Base-by-base conservation (phyloP, 2,113 vertebrate genomes). In the Neogobius melanostomus region DNA sequence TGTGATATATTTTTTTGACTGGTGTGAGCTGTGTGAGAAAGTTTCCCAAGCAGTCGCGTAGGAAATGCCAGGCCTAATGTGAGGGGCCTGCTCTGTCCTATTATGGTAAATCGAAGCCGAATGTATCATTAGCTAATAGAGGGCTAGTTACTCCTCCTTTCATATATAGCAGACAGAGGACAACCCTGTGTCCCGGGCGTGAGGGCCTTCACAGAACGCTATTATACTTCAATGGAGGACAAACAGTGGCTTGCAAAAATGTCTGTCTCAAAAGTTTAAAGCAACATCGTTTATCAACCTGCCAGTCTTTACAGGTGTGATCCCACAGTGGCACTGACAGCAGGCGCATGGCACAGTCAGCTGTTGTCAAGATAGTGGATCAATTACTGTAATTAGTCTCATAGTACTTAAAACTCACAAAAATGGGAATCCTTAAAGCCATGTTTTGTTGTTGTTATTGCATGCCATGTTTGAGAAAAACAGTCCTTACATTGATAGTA, bases 221-320 rank as follows among this genome's bases (percentile, higher is more conserved):
- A 75, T 94, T 93, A 92, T 81, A 80, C 89, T 88, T 70, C 65
- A 76, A 86, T 92, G 82, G 79, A 88, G 86, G 77, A 71, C 89
- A 92, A 94, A 91, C 88, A 91, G 89, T 84, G 87, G 92, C 90
- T 90, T 88, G 79, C 85, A 91, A 88, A 91, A 90, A 89, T 87
- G 91, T 89, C 76, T 81, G 78, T 88, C 84, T 91, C 88, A 87
- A 87, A 72, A 90, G 88, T 90, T 93, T 93, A 95, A 93, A 93
- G 90, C 93, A 94, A 94, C 90, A 91, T 93, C 89, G 82, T 95
- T 94, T 94, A 93, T 95, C 94, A 93, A 64, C 76, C 79, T 77
- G 84, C 83, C 85, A 85, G 83, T 76, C 80, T 64, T 87, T 92
- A 91, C 91, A 95, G 93, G 92, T 93, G 90, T 94, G 93, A 92